These are phyloP conservation scores for Globicephala melas DNA, from an alignment of 2,113 vertebrate species.

Conservation along the genomic window DNA sequence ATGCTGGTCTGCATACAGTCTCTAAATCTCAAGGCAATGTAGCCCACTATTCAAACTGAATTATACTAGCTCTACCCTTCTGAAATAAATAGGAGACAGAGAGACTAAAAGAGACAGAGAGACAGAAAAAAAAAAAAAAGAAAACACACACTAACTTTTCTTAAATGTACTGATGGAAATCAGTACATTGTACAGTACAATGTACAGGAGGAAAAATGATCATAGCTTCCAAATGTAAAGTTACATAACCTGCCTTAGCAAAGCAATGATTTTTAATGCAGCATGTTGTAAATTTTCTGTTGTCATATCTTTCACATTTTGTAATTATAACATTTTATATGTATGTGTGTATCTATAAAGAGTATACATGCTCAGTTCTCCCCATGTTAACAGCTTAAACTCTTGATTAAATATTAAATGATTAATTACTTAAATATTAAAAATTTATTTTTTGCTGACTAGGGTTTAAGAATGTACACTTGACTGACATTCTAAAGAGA, in stretches of 20 bases:
- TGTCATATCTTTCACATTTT: not conserved
- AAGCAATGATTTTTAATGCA: not conserved
- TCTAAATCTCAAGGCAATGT: not conserved
- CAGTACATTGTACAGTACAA: not conserved
- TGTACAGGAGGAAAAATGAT: not conserved
- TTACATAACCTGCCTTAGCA: not conserved
- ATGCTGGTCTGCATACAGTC: no score
- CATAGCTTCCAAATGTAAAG: not conserved
- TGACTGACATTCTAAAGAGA: conserved; percentile 27
- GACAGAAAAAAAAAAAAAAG: not conserved
- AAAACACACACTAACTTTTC: not conserved
- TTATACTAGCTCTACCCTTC: not conserved
- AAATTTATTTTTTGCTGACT: not conserved
- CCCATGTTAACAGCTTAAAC: not conserved
- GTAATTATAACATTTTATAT: not conserved
- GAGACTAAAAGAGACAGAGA: not conserved
- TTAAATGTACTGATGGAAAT: not conserved
- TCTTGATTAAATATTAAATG: conserved; percentile 14
- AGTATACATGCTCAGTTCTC: not conserved
- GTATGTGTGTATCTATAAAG: not conserved
- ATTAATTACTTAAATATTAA: not conserved
- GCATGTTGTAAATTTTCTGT: not conserved
- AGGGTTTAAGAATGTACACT: not conserved
- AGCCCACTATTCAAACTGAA: not conserved
- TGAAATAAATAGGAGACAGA: not conserved